A percentile compares a stretch with the other conserved stretches of the same genome.
Evolutionary conservation across 2,888 invertebrate species (phyloP).

Genomic region (Ethmia dodecea): DNA sequence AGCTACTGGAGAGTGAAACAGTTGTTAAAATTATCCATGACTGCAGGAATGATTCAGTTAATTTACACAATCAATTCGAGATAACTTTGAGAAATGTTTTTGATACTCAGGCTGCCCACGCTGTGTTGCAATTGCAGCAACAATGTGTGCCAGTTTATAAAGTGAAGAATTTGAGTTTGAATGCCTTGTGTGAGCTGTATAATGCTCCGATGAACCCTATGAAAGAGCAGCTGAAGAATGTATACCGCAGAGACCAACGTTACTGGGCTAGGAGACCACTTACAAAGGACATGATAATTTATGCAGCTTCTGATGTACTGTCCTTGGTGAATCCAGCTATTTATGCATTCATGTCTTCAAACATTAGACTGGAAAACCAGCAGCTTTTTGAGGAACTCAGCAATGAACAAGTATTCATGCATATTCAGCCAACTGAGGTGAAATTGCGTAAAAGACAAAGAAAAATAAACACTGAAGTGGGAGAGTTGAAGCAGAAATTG

Average conservation of each 20-base stretch:
- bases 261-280: constrained; percentile 94
- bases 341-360: constrained; percentile 81
- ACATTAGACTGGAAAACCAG: constrained; percentile 84
- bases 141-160: constrained; percentile 95
- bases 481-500: constrained; percentile 89
- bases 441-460: constrained; percentile 92
- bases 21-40: constrained; percentile 95
- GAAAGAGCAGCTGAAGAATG: constrained; percentile 92
- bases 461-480: constrained; percentile 93
- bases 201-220: constrained; percentile 92
- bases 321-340: constrained; percentile 92
- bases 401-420: constrained; percentile 91
- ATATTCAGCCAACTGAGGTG: constrained; percentile 90
- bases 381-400: constrained; percentile 89
- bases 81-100: constrained; percentile 91
- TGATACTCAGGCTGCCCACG: constrained; percentile 96
- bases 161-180: constrained; percentile 94
- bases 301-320: constrained; percentile 93
- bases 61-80: constrained; percentile 90
- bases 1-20: constrained; percentile 86
- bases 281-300: constrained; percentile 93
- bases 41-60: constrained; percentile 93
- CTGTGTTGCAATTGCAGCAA: constrained; percentile 93
- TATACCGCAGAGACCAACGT: constrained; percentile 89
- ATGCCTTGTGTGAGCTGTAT: constrained; percentile 93